These are phyloP conservation scores for Choloepus hoffmanni DNA, from an alignment of 2,113 vertebrate species.

Conservation along the genomic window DNA sequence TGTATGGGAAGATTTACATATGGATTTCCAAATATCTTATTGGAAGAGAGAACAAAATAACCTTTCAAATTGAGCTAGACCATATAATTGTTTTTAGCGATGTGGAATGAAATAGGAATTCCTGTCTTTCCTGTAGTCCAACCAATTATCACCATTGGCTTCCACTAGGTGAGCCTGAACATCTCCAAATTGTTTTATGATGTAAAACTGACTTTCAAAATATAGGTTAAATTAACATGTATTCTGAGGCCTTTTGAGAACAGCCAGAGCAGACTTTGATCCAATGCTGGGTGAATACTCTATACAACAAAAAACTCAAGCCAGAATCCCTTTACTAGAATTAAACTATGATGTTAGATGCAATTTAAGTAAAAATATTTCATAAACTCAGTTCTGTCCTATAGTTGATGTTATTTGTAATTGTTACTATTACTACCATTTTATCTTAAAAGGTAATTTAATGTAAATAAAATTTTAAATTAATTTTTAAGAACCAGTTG, in stretches of 20 bases:
- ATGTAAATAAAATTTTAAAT: background rate
- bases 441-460: constrained; percentile 36
- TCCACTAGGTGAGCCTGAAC: background rate
- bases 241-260: background rate
- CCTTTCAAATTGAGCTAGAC: background rate
- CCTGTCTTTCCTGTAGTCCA: background rate
- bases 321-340: background rate
- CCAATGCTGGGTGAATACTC: background rate
- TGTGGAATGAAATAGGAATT: background rate
- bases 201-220: background rate
- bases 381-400: background rate
- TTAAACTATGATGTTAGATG: background rate
- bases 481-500: background rate
- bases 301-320: background rate
- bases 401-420: background rate
- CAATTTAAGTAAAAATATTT: background rate
- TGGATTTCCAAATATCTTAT: background rate
- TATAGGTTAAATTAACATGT: background rate
- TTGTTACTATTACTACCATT: background rate
- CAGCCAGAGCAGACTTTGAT: background rate
- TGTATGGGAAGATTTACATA: background rate
- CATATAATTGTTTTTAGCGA: background rate
- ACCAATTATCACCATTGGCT: background rate
- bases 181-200: background rate
- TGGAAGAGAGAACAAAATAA: background rate